Evolutionary conservation across 2,113 vertebrate species (phyloP), one percentile per base, ranked within the genome.

Genomic region (Chaetodon trifascialis): DNA sequence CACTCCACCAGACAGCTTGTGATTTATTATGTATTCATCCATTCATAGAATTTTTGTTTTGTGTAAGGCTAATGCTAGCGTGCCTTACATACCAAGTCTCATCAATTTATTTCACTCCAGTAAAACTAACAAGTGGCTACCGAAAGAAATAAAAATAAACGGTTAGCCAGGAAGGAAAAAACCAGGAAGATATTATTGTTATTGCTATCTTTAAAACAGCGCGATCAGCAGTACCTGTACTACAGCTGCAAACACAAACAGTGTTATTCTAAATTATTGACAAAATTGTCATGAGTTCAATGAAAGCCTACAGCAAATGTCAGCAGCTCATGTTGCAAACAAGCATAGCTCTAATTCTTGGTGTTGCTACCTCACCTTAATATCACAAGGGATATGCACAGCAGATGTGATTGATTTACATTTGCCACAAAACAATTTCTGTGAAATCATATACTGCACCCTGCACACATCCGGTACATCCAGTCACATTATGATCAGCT

Each of bases 401-500:
- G 8, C 15, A 21, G 0, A 34, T 65, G 1, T 49, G 11, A 55
- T 19, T 34, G 60, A 17, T 21, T 5, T 16, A 47, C 10, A 15
- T 66, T 74, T 38, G n/a, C 49, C 42, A 46, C 3, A 0, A 69
- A 76, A 67, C 44, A 49, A 51, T 49, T 67, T 63, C 36, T 58
- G 14, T 58, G 14, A 75, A 59, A 64, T 79, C 38, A 54, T 47
- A 30, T 54, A 30, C 49, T 19, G n/a, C 51, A 7, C 14, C 44
- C 15, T 82, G 36, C 19, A 63, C 14, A 40, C 11, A 34, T 56
- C 42, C 47, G 23, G 25, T 62, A 78, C 69, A 44, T 77, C 36
- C 44, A 63, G 5, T 77, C 38, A 66, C 58, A 58, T 25, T 63
- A 40, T 51, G 52, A 87, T 78, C 34, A 69, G 49, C 60, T 78